Percentiles rank a stretch among this genome's conserved stretches.
phyloP scores from a whole-genome alignment of 2,113 vertebrate genomes.

The Lepisosteus osseus region DNA sequence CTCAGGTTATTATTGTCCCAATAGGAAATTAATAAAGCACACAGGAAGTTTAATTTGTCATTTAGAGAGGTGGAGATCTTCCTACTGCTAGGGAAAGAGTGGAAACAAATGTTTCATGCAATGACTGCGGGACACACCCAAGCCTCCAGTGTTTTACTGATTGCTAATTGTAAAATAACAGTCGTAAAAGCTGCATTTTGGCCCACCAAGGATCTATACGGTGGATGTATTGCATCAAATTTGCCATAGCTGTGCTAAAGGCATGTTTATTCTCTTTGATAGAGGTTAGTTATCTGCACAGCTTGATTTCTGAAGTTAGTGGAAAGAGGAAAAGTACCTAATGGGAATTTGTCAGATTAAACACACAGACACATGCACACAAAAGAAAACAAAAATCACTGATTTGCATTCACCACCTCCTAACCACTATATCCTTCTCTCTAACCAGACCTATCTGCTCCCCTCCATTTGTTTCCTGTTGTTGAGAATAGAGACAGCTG shows the following conservation, averaged over 20 bases:
- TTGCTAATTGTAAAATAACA: conserved; percentile 85
- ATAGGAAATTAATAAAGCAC: conserved; percentile 72
- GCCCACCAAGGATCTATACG: conserved; percentile 47
- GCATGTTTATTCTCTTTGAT: conserved; percentile 81
- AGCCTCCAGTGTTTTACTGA: conserved; percentile 74
- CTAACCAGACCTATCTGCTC: conserved; percentile 52
- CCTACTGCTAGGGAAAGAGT: conserved; percentile 61
- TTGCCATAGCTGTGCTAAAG: conserved; percentile 71
- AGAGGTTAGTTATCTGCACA: conserved; percentile 56
- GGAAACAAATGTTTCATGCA: conserved; percentile 68
- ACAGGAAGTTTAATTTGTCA: conserved; percentile 67
- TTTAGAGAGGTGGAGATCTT: conserved; percentile 57
- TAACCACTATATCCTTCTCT: conserved; percentile 58
- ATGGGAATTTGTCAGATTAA: conserved; percentile 39
- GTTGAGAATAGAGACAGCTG: conserved; percentile 43
- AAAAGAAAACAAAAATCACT: conserved; percentile 61
- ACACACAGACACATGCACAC: conserved; percentile 27
- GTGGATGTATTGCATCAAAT: conserved; percentile 68
- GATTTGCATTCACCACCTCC: conserved; percentile 64
- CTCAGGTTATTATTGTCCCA: conserved; percentile 53
- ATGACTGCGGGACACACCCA: conserved; percentile 72
- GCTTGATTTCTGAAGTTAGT: conserved; percentile 42
- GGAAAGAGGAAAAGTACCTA: conserved; percentile 21
- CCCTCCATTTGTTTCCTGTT: conserved; percentile 55
- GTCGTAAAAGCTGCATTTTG: conserved; percentile 74